Evolutionary conservation across 2,888 invertebrate species (phyloP).

Genomic region (Orthonychiurus folsomi): DNA sequence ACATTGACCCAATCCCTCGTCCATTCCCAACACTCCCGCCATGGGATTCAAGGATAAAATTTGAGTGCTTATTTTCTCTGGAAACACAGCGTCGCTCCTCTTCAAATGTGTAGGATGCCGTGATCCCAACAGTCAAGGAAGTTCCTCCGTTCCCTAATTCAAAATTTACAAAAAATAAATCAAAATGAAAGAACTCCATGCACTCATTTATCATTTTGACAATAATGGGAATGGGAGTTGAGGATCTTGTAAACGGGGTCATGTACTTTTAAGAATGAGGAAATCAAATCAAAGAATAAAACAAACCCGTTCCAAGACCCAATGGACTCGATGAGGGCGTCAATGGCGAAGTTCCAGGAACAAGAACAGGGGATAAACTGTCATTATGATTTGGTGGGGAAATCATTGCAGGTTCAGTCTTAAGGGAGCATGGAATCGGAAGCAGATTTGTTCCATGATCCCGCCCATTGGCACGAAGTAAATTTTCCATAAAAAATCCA

Average conservation of each 20-base stretch:
- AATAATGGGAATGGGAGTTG: too few relatives aligned
- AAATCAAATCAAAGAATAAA: too few relatives aligned
- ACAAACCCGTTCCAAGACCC: constrained; percentile 14
- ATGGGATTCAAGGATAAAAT: not conserved
- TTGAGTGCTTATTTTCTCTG: constrained; percentile 14
- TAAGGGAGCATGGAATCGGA: constrained; percentile 23
- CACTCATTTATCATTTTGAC: too few relatives aligned
- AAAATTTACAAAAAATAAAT: too few relatives aligned
- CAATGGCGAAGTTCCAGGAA: constrained; percentile 18
- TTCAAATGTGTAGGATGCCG: constrained; percentile 37
- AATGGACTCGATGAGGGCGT: constrained; percentile 26
- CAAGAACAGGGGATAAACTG: constrained; percentile 22
- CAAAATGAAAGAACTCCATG: too few relatives aligned
- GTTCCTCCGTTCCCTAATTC: constrained; percentile 29
- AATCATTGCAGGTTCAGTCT: constrained; percentile 25
- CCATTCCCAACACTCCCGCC: not conserved
- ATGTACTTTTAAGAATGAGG: not conserved
- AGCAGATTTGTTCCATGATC: constrained; percentile 23
- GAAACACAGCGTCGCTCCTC: constrained; percentile 28
- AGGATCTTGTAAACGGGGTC: too few relatives aligned
- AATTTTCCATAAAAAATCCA: constrained; percentile 35
- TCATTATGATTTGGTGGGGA: constrained; percentile 25
- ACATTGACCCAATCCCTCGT: constrained; percentile 20
- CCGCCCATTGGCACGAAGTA: constrained; percentile 25
- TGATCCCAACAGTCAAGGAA: constrained; percentile 34